phyloP scores from a whole-genome alignment of 1,140 invertebrate species.

The Ips typographus region DNA sequence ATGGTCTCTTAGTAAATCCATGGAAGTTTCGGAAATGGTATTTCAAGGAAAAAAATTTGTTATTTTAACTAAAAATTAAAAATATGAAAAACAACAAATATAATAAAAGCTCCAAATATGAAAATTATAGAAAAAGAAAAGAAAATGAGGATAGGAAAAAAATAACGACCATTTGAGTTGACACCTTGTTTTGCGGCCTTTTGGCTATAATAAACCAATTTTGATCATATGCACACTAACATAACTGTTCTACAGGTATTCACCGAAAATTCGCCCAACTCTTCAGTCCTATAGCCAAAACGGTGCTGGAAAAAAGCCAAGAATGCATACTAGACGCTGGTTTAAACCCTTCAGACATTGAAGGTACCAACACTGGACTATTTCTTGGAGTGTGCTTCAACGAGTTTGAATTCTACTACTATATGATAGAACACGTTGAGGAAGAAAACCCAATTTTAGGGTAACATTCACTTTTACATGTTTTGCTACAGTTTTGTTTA shows the following conservation, averaged over 20 bases:
- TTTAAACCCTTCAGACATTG: conserved; percentile 60
- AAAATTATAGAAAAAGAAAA: too few relatives aligned
- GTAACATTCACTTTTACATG: conserved; percentile 45
- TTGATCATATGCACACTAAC: conserved; percentile 69
- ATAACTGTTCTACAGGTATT: conserved; percentile 52
- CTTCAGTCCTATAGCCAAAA: conserved; percentile 87
- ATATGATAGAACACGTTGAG: conserved; percentile 63
- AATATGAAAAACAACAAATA: too few relatives aligned
- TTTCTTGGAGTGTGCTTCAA: conserved; percentile 70
- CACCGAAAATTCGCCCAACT: conserved; percentile 53
- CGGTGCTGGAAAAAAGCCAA: conserved; percentile 80
- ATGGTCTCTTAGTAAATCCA: too few relatives aligned
- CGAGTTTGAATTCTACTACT: conserved; percentile 70
- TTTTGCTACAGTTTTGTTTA: background rate
- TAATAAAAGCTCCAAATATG: too few relatives aligned
- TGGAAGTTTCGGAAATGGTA: too few relatives aligned
- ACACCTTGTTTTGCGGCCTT: background rate
- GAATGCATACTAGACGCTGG: conserved; percentile 89
- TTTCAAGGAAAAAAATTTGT: too few relatives aligned
- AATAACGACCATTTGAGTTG: too few relatives aligned
- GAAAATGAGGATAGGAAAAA: too few relatives aligned
- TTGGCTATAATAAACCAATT: conserved; percentile 45
- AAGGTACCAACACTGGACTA: conserved; percentile 75
- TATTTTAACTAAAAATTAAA: too few relatives aligned
- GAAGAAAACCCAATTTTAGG: conserved; percentile 70